These are phyloP conservation scores for Brenthis daphne DNA, from an alignment of 2,888 invertebrate species.

Conservation along the genomic window DNA sequence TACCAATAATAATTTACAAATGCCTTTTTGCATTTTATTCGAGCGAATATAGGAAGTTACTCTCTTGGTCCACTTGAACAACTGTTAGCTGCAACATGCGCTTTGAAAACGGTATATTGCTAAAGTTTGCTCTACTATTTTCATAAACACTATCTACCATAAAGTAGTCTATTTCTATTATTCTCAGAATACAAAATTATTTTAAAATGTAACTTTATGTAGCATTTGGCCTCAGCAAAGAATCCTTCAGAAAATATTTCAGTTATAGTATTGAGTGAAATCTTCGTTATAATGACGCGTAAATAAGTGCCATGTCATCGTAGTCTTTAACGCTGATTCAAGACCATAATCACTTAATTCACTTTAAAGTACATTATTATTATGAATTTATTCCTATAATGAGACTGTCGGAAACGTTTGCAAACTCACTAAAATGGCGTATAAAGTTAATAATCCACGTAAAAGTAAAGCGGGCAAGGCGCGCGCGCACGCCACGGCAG, in stretches of 20 bases:
- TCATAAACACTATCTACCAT: constrained; percentile 49
- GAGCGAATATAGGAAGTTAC: constrained; percentile 4
- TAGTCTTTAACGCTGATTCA: constrained; percentile 71
- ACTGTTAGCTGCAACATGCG: constrained; percentile 53
- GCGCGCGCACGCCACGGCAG: constrained; percentile 80
- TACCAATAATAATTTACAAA: constrained; percentile 8
- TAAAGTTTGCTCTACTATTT: constrained; percentile 56
- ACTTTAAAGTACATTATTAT: constrained; percentile 74
- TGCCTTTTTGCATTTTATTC: constrained; percentile 17
- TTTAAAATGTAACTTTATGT: constrained; percentile 43
- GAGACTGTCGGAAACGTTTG: constrained; percentile 76
- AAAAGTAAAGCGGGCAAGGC: constrained; percentile 70
- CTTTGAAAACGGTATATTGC: constrained; percentile 71
- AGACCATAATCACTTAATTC: constrained; percentile 79
- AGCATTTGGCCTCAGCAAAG: constrained; percentile 48
- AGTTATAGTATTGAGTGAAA: constrained; percentile 42
- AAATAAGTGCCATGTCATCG: constrained; percentile 72
- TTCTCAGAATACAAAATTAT: constrained; percentile 44
- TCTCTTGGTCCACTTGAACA: constrained; percentile 54
- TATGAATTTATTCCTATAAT: constrained; percentile 78
- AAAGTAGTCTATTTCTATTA: constrained; percentile 48
- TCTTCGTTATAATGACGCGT: constrained; percentile 62
- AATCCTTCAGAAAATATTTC: constrained; percentile 50
- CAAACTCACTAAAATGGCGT: constrained; percentile 80
- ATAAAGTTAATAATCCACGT: constrained; percentile 81